Conservation (phyloP, 2,797 vertebrate genomes). For the Busarellus nigricollis region DNA sequence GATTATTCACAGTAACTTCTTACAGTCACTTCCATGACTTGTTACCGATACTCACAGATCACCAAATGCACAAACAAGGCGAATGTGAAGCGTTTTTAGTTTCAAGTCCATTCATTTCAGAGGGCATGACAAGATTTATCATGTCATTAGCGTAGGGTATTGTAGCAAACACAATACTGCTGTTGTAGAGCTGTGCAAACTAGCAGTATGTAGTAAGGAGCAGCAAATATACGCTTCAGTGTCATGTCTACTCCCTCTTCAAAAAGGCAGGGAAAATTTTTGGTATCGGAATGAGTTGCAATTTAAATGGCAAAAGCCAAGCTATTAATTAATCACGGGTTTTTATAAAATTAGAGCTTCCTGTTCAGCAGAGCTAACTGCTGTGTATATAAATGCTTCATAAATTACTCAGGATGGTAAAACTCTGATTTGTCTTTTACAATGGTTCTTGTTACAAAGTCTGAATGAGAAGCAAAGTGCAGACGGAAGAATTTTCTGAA, state of each 20-base stretch:
- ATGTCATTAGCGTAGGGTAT: rapidly evolving
- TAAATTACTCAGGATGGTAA: conserved; percentile 48
- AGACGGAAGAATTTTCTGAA: background rate
- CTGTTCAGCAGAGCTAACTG: conserved; percentile 16
- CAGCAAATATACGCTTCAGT: background rate
- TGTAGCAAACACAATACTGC: background rate
- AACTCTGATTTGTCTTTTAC: conserved; percentile 13
- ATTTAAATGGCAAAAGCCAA: background rate
- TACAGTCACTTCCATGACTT: background rate
- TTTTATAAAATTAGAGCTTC: conserved; percentile 41
- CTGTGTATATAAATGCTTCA: conserved; percentile 39
- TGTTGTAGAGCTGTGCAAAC: background rate
- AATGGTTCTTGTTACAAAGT: background rate
- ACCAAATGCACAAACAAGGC: background rate
- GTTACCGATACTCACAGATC: background rate
- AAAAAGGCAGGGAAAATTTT: background rate
- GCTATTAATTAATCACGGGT: background rate
- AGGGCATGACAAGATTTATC: background rate
- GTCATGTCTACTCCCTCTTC: rapidly evolving
- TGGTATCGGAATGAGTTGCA: background rate
- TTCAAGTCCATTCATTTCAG: background rate
- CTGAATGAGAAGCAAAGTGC: background rate
- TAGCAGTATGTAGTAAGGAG: background rate
- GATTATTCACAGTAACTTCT: background rate
- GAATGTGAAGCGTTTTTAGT: background rate